phyloP scores from a whole-genome alignment of 2,113 vertebrate species.

The Callithrix jacchus region DNA sequence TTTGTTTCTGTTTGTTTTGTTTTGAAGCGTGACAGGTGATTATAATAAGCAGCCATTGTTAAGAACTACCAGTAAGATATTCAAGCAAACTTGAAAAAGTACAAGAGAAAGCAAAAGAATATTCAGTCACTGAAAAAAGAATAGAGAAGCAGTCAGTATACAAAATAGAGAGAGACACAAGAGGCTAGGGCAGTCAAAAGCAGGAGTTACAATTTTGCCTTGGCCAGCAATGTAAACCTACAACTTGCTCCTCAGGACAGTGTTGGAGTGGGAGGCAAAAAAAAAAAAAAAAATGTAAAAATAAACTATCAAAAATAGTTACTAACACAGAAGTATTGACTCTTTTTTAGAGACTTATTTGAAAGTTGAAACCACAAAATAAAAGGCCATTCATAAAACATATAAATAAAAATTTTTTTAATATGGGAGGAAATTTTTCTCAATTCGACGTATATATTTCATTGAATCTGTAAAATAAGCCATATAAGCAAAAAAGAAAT shows the following conservation, averaged over 20 bases:
- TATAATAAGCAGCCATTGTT: not conserved
- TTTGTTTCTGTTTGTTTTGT: not conserved
- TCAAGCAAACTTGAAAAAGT: not conserved
- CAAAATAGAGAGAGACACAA: not conserved
- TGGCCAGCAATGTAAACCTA: not conserved
- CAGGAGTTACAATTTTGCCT: not conserved
- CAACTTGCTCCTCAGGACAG: not conserved
- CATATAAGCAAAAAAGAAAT: constrained; percentile 42
- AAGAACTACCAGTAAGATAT: not conserved
- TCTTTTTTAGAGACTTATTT: not conserved
- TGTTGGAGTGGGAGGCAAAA: not conserved
- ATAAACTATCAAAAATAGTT: constrained; percentile 32
- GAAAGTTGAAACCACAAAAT: constrained; percentile 45
- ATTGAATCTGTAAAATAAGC: constrained; percentile 38
- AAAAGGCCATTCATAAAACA: constrained; percentile 42
- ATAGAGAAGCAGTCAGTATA: not conserved
- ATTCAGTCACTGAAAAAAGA: not conserved
- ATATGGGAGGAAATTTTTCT: not conserved
- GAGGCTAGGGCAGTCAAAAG: not conserved
- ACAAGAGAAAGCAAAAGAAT: not conserved
- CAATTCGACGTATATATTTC: constrained; percentile 25
- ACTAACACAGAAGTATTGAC: not conserved
- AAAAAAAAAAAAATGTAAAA: not conserved
- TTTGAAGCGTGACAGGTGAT: not conserved
- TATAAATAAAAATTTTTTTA: not conserved